A percentile compares a stretch with the other conserved stretches of the same genome.
phyloP scores from a whole-genome alignment of 35 echinoderm and acorn worm genomes.

The Apostichopus japonicus region DNA sequence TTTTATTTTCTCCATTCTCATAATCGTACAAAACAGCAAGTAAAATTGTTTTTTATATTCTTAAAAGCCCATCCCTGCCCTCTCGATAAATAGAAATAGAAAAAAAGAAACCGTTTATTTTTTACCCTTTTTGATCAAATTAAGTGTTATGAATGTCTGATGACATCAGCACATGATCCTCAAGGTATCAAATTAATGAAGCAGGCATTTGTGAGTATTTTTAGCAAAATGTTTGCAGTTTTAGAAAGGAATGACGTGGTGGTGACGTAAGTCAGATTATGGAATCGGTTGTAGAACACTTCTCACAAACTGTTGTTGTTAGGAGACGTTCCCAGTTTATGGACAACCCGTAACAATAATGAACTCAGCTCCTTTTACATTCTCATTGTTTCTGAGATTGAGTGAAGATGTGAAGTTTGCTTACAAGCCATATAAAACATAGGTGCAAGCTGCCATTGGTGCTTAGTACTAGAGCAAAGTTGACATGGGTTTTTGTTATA shows the following conservation, averaged over 20 bases:
- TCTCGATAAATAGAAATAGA: neutral
- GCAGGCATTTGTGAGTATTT: slow-evolving; percentile 39
- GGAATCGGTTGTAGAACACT: neutral
- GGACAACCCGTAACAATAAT: no score
- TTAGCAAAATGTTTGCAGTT: slow-evolving; percentile 36
- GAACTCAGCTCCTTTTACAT: no score
- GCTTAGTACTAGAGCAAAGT: no score
- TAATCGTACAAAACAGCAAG: slow-evolving; percentile 9
- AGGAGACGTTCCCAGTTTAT: no score
- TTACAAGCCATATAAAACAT: no score
- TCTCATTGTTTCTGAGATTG: no score
- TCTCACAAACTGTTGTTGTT: no score
- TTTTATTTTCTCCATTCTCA: neutral
- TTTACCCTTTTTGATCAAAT: neutral
- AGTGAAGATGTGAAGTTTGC: no score
- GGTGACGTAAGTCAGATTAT: slow-evolving; percentile 10
- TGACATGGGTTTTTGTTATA: no score
- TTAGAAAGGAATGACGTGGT: slow-evolving; percentile 25
- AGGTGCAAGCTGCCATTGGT: no score
- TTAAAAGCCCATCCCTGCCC: neutral
- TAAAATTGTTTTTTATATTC: neutral
- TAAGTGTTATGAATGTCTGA: slow-evolving; percentile 42
- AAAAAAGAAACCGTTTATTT: neutral
- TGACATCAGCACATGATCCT: slow-evolving; percentile 45
- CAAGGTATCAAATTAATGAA: slow-evolving; percentile 51